These are phyloP conservation scores for Aplidium turbinatum DNA, from an alignment of 23 tunicate species.

Conservation along the genomic window DNA sequence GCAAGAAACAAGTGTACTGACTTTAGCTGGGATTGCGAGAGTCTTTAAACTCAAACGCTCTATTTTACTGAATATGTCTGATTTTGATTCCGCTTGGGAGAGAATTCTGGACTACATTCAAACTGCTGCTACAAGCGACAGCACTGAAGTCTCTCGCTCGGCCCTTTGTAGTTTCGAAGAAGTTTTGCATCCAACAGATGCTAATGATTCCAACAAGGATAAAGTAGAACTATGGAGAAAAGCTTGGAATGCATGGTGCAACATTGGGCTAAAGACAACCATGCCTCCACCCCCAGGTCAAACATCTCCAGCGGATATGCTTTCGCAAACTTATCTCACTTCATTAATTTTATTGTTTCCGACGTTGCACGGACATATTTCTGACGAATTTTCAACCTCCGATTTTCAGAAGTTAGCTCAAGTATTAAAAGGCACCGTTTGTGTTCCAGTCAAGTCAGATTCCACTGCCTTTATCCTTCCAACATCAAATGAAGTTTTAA, in stretches of 20 bases:
- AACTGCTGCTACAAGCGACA: slow-evolving; percentile 57
- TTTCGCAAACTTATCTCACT: slow-evolving; percentile 87
- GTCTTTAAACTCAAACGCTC: slow-evolving; percentile 71
- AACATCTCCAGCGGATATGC: slow-evolving; percentile 58
- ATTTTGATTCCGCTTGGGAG: slow-evolving; percentile 69
- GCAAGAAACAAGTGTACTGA: slow-evolving; percentile 92
- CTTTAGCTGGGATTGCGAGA: slow-evolving; percentile 87
- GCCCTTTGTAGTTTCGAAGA: slow-evolving; percentile 96
- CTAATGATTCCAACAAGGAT: neutral
- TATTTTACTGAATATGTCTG: slow-evolving; percentile 43
- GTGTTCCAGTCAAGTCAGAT: slow-evolving; percentile 83
- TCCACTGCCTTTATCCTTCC: slow-evolving; percentile 79
- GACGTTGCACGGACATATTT: slow-evolving; percentile 50
- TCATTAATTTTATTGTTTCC: slow-evolving; percentile 64
- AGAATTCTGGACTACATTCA: slow-evolving; percentile 70
- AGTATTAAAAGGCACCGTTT: slow-evolving; percentile 62
- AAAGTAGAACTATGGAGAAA: slow-evolving; percentile 23
- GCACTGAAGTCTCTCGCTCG: slow-evolving; percentile 74
- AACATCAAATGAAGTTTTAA: slow-evolving; percentile 59
- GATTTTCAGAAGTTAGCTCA: slow-evolving; percentile 59
- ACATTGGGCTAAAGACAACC: slow-evolving; percentile 69
- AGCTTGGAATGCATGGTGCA: slow-evolving; percentile 87
- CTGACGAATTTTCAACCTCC: slow-evolving; percentile 39
- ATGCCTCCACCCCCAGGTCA: slow-evolving; percentile 73
- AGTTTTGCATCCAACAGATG: slow-evolving; percentile 48